phyloP scores from a whole-genome alignment of 2,113 vertebrate species.

The zebrafish (Danio rerio) region DNA sequence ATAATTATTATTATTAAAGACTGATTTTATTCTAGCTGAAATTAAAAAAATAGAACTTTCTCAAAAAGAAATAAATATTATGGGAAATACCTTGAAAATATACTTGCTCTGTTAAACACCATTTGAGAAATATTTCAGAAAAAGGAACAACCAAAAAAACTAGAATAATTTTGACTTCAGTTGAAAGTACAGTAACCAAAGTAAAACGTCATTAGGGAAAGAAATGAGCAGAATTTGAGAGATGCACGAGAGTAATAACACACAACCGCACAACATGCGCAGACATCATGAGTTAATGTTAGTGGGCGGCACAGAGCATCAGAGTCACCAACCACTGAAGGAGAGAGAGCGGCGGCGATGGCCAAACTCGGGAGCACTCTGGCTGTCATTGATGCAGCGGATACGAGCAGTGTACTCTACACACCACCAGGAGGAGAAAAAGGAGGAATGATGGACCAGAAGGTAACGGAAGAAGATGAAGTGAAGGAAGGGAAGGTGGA shows the following conservation, averaged over 20 bases:
- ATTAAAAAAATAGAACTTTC: too few species aligned
- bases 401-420: slow-evolving; percentile 92
- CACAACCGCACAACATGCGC: slow-evolving; percentile 1
- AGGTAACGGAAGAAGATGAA: slow-evolving; percentile 69
- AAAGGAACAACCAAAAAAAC: not conserved
- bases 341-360: slow-evolving; percentile 84
- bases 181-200: not conserved
- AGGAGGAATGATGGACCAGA: slow-evolving; percentile 54
- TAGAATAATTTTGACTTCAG: too few species aligned
- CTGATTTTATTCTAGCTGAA: too few species aligned
- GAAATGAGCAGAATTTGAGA: not conserved
- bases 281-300: not conserved
- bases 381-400: slow-evolving; percentile 79
- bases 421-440: slow-evolving; percentile 65
- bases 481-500: slow-evolving; percentile 38
- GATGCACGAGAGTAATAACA: not conserved
- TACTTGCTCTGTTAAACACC: too few species aligned
- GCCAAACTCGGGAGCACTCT: slow-evolving; percentile 78
- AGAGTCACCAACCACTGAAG: slow-evolving; percentile 85
- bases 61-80: too few species aligned
- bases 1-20: too few species aligned
- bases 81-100: too few species aligned
- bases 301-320: not conserved
- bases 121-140: not conserved
- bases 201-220: not conserved